Evolutionary conservation across 2,888 invertebrate genomes (phyloP).

Genomic region (Stratiomys singularior): DNA sequence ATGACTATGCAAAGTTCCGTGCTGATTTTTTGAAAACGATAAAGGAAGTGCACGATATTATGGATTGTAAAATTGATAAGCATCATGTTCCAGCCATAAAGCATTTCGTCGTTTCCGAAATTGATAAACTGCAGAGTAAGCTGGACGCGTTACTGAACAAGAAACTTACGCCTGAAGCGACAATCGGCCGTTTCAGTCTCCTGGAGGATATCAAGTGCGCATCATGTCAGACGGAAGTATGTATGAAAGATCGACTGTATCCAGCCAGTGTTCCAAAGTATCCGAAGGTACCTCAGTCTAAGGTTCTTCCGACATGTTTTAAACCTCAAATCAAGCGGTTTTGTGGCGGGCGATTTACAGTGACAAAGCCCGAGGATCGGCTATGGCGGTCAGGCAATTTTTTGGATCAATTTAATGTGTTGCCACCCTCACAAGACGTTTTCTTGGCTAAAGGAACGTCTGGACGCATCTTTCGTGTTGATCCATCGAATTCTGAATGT

Average conservation of each 20-base stretch:
- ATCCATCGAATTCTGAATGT: not conserved
- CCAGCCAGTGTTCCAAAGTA: conserved; percentile 15
- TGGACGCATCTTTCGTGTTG: conserved; percentile 45
- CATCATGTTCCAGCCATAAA: conserved; percentile 62
- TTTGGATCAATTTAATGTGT: conserved; percentile 56
- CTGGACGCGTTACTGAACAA: conserved; percentile 54
- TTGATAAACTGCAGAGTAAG: conserved; percentile 54
- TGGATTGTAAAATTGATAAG: conserved; percentile 63
- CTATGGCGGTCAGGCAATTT: conserved; percentile 56
- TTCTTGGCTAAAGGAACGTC: conserved; percentile 48
- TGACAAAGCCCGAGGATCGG: conserved; percentile 55
- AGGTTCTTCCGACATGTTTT: conserved; percentile 44
- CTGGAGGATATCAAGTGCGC: conserved; percentile 56
- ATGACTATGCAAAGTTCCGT: conserved; percentile 51
- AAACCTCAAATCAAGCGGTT: conserved; percentile 47
- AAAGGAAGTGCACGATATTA: conserved; percentile 64
- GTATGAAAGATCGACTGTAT: conserved; percentile 51
- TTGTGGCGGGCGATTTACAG: conserved; percentile 53
- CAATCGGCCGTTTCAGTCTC: conserved; percentile 58
- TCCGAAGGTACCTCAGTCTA: conserved; percentile 39
- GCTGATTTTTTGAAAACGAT: conserved; percentile 58
- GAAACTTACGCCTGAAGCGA: conserved; percentile 58
- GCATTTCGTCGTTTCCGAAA: conserved; percentile 57
- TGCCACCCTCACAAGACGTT: conserved; percentile 12
- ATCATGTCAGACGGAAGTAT: conserved; percentile 59